These are phyloP conservation scores for Aspidapion aeneum DNA, from an alignment of 2,888 invertebrate species.

Conservation along the genomic window DNA sequence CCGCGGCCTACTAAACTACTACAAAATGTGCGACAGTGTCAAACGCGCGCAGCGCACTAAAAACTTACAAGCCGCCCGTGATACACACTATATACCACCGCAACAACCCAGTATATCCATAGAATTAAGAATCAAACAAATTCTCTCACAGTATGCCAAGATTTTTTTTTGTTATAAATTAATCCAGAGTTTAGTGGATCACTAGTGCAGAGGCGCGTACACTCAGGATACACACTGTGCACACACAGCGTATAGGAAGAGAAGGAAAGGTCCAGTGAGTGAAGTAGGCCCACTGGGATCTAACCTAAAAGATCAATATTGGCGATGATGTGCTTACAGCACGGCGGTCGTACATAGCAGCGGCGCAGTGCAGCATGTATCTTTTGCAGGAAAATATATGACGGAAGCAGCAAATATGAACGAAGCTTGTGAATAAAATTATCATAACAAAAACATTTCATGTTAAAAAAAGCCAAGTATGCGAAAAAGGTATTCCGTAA, in stretches of 20 bases:
- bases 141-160: not conserved
- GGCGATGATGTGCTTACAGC: constrained; percentile 18
- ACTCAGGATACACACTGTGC: too few relatives aligned
- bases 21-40: constrained; percentile 17
- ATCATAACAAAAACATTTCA: too few relatives aligned
- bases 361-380: too few relatives aligned
- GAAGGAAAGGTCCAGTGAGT: not conserved
- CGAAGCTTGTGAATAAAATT: too few relatives aligned
- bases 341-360: not conserved
- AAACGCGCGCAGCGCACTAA: constrained; percentile 20
- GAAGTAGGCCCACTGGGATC: constrained; percentile 43
- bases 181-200: too few relatives aligned
- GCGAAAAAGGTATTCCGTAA: too few relatives aligned
- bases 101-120: not conserved
- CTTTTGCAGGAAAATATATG: too few relatives aligned
- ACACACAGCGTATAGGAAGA: too few relatives aligned
- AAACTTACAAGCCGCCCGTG: not conserved
- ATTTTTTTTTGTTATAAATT: too few relatives aligned
- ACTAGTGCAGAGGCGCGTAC: too few relatives aligned
- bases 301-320: constrained; percentile 46
- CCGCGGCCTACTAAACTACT: constrained; percentile 8
- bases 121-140: not conserved
- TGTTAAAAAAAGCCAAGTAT: too few relatives aligned
- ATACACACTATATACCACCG: not conserved
- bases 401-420: too few relatives aligned